A percentile compares a stretch with the other conserved stretches of the same genome.
Evolutionary conservation across 1,140 invertebrate genomes (phyloP).

Genomic region (Drosophila seguyi): DNA sequence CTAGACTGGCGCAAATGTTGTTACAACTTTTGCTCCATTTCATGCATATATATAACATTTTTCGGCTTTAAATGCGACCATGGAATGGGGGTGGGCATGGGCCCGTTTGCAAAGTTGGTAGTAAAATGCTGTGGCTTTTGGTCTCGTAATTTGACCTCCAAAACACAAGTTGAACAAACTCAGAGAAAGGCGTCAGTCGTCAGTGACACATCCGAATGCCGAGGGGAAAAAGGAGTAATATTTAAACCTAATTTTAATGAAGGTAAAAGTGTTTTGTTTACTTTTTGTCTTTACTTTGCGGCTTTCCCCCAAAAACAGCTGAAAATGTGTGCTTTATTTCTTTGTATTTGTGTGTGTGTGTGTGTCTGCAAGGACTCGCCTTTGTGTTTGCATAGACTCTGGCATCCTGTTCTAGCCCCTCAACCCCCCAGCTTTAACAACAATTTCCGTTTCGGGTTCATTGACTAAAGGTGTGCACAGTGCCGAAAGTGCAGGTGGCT

Average conservation of each 20-base stretch:
- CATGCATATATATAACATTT: constrained; percentile 57
- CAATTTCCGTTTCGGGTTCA: constrained; percentile 8
- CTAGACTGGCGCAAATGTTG: constrained; percentile 54
- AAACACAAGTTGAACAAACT: constrained; percentile 68
- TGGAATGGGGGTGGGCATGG: too few relatives aligned
- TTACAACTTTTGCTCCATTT: constrained; percentile 76
- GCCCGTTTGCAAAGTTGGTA: constrained; percentile 20
- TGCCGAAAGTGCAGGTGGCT: constrained; percentile 1
- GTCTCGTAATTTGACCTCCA: constrained; percentile 71
- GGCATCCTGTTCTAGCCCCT: not conserved
- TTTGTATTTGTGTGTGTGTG: not conserved
- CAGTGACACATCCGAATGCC: constrained; percentile 11
- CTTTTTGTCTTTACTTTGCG: constrained; percentile 37
- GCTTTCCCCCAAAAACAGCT: constrained; percentile 5
- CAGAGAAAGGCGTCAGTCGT: constrained; percentile 6
- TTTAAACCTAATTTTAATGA: constrained; percentile 76
- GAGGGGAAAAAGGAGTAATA: constrained; percentile 52
- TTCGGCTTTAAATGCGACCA: constrained; percentile 21
- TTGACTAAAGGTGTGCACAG: constrained; percentile 15
- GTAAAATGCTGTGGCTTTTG: constrained; percentile 16
- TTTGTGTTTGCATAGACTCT: constrained; percentile 15
- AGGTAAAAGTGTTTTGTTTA: constrained; percentile 66
- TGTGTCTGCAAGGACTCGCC: constrained; percentile 13
- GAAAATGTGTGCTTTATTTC: constrained; percentile 14
- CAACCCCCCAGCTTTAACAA: constrained; percentile 5